A percentile compares a stretch with the other conserved stretches of the same genome.
phyloP scores from a whole-genome alignment of 2,888 invertebrate genomes.

The Lasioglossum calceatum region DNA sequence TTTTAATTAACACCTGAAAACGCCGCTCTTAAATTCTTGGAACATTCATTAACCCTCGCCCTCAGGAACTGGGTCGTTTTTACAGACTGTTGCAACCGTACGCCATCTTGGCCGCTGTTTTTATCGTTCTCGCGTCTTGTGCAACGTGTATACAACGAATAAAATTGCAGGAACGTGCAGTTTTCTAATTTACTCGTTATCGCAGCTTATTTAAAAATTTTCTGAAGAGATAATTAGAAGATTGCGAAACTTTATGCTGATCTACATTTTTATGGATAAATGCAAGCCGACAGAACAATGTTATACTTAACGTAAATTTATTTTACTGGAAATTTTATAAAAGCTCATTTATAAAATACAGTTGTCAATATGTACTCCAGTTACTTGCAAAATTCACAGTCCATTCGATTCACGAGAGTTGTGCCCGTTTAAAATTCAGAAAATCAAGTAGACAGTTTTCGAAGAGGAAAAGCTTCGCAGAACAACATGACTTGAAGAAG shows the following conservation, averaged over 20 bases:
- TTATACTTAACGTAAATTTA: neutral
- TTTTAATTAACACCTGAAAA: neutral
- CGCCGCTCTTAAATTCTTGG: neutral
- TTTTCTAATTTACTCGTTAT: neutral
- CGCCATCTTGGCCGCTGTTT: neutral
- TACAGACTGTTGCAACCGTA: slow-evolving; percentile 24
- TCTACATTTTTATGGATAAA: neutral
- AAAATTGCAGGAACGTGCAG: neutral
- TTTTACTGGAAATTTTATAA: neutral
- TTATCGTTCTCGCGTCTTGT: neutral
- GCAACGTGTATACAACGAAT: neutral
- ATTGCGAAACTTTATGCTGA: neutral
- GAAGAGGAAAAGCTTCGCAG: neutral
- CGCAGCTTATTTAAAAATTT: neutral
- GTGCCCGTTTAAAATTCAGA: neutral
- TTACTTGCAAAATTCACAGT: neutral
- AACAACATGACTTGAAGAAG: neutral
- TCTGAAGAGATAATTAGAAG: neutral
- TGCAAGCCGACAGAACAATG: neutral
- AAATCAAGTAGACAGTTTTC: neutral
- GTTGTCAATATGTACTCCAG: neutral
- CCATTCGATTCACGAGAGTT: neutral
- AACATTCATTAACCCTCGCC: neutral
- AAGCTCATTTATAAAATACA: neutral
- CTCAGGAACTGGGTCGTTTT: slow-evolving; percentile 14